Conservation (phyloP, 2,113 vertebrate species). For the Percopsis transmontana region DNA sequence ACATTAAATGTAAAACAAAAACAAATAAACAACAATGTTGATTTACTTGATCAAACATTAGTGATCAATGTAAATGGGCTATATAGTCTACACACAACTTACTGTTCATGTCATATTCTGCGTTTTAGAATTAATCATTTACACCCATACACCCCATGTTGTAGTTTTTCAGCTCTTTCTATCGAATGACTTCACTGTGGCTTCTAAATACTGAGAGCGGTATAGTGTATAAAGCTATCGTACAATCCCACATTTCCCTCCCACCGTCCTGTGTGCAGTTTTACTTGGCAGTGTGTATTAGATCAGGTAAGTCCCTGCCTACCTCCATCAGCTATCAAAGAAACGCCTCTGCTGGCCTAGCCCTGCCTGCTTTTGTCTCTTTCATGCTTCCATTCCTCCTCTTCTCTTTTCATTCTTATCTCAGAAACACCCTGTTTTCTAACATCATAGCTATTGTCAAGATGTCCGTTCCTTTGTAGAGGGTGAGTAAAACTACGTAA, state of each 20-base stretch:
- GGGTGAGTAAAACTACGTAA: too few species aligned
- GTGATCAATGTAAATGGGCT: too few species aligned
- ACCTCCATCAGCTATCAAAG: conserved; percentile 51
- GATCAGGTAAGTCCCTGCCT: conserved; percentile 54
- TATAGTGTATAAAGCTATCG: conserved; percentile 16
- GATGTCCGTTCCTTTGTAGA: too few species aligned
- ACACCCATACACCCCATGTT: too few species aligned
- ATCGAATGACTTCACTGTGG: not conserved
- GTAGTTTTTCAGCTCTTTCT: not conserved
- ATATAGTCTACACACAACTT: too few species aligned
- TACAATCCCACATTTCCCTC: conserved; percentile 29
- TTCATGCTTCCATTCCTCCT: conserved; percentile 32
- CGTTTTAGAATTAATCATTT: too few species aligned
- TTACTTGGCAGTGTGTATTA: conserved; percentile 33
- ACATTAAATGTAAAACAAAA: too few species aligned
- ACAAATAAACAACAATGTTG: too few species aligned
- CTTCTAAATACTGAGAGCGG: not conserved
- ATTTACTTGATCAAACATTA: too few species aligned
- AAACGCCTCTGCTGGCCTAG: conserved; percentile 48
- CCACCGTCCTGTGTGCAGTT: conserved; percentile 57
- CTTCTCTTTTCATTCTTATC: conserved; percentile 41
- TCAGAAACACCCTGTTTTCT: not conserved
- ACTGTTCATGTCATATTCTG: too few species aligned
- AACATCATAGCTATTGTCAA: too few species aligned
- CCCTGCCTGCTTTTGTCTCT: not conserved